Percentiles rank a stretch among this genome's conserved stretches.
Evolutionary conservation across 2,797 vertebrate species (phyloP).

Genomic region (Oreonectes daqikongensis): DNA sequence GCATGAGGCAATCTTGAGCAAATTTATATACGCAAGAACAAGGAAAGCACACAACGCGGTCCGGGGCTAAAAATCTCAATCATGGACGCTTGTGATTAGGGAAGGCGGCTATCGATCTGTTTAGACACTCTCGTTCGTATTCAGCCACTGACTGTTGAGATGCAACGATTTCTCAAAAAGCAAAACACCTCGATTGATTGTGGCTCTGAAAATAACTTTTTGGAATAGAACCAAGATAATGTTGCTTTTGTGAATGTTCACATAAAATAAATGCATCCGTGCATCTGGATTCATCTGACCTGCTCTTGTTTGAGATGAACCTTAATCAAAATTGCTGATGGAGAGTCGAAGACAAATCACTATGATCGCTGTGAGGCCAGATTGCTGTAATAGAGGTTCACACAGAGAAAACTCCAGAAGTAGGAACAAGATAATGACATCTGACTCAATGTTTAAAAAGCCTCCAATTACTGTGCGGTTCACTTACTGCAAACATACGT

Average conservation of each 20-base stretch:
- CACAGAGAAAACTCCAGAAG: constrained; percentile 22
- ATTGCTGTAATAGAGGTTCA: constrained; percentile 14
- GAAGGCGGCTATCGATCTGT: constrained; percentile 57
- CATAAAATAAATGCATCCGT: constrained; percentile 28
- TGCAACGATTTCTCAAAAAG: constrained; percentile 49
- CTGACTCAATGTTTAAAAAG: constrained; percentile 39
- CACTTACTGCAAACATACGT: constrained; percentile 46
- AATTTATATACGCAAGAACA: constrained; percentile 51
- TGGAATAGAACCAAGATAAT: constrained; percentile 24
- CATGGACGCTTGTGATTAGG: constrained; percentile 56
- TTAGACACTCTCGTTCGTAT: constrained; percentile 48
- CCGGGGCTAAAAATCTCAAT: constrained; percentile 53
- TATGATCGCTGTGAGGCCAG: constrained; percentile 28
- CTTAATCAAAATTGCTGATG: constrained; percentile 30
- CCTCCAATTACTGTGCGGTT: constrained; percentile 37
- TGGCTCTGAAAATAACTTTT: constrained; percentile 36
- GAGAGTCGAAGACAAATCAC: constrained; percentile 28
- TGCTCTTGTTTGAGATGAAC: constrained; percentile 15
- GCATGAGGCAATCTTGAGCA: constrained; percentile 40
- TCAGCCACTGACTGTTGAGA: constrained; percentile 43
- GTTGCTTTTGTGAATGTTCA: constrained; percentile 41
- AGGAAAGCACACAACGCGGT: constrained; percentile 31
- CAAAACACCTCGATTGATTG: constrained; percentile 38
- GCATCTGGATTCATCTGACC: constrained; percentile 33
- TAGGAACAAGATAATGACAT: constrained; percentile 32